Conservation (phyloP, 2,888 invertebrate genomes). For the Philonicus albiceps region DNA sequence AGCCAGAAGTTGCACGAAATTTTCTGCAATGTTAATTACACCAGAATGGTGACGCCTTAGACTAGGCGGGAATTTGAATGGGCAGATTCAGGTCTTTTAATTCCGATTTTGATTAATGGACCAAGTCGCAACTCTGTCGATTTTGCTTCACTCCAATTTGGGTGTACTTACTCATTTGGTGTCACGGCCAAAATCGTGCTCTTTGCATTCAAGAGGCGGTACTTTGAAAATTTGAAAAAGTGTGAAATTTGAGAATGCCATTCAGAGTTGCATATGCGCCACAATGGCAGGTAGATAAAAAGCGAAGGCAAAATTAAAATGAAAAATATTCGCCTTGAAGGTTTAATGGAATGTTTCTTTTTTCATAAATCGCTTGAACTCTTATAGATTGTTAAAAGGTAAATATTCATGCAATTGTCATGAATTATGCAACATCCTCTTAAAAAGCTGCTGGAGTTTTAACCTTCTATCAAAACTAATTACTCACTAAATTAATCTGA, state of each 20-base stretch:
- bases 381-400: background rate
- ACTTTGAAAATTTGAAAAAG: background rate
- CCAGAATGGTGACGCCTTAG: background rate
- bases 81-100: background rate
- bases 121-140: background rate
- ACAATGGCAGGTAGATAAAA: background rate
- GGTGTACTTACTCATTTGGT: background rate
- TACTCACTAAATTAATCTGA: background rate
- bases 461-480: background rate
- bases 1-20: conserved; percentile 11
- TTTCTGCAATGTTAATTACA: conserved; percentile 9
- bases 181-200: background rate
- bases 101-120: background rate
- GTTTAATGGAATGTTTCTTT: background rate
- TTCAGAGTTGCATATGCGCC: background rate
- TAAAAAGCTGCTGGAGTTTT: background rate
- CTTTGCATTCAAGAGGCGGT: background rate
- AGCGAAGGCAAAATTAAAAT: background rate
- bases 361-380: background rate
- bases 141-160: background rate
- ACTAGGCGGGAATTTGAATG: background rate
- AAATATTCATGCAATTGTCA: background rate
- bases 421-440: background rate
- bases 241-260: background rate
- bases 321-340: background rate